Conservation (phyloP, 2,797 vertebrate genomes). For the Micromesistius poutassou region DNA sequence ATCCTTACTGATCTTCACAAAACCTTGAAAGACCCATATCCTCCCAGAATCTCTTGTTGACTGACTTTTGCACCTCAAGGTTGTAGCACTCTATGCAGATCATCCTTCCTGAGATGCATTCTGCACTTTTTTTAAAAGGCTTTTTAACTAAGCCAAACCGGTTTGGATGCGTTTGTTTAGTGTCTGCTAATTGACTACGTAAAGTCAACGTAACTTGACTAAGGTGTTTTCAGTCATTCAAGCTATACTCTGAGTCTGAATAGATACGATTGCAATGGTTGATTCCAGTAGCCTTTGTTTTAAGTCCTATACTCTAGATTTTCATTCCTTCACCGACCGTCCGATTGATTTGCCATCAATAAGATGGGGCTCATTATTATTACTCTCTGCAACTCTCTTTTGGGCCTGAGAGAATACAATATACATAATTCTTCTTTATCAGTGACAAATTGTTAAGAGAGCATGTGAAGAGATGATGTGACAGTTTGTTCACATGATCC, state of each 20-base stretch:
- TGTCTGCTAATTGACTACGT: not conserved
- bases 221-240: not conserved
- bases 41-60: not conserved
- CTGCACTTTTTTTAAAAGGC: not conserved
- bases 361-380: no score
- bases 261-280: not conserved
- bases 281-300: not conserved
- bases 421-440: no score
- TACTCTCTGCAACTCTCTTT: no score
- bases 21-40: not conserved
- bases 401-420: no score
- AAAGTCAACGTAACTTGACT: not conserved
- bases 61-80: not conserved
- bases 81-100: not conserved
- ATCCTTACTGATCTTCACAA: not conserved
- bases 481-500: no score
- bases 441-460: no score
- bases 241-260: not conserved
- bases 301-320: not conserved
- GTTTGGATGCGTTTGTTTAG: no score
- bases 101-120: not conserved
- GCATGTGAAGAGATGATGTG: no score
- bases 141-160: no score
- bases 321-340: no score
- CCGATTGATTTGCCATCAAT: no score